Evolutionary conservation across 2,888 invertebrate genomes (phyloP).

Genomic region (Blomia tropicalis): DNA sequence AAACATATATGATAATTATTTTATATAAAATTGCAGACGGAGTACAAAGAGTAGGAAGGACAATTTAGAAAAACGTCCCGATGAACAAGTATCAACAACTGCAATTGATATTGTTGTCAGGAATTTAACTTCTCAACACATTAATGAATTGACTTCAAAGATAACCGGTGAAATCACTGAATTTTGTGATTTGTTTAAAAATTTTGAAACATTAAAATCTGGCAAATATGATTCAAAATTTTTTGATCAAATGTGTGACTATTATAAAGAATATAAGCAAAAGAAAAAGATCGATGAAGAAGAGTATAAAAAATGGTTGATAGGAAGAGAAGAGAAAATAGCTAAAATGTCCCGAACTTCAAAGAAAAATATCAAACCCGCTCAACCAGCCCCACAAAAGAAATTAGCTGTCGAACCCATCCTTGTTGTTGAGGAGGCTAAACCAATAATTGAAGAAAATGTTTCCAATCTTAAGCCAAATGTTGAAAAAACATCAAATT

Average conservation of each 20-base stretch:
- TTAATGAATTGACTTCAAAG: constrained; percentile 55
- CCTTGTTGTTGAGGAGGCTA: background rate
- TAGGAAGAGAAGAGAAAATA: constrained; percentile 44
- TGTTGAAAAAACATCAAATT: too few species aligned
- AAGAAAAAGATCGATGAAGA: constrained; percentile 51
- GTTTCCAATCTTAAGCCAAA: too few species aligned
- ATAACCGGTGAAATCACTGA: constrained; percentile 38
- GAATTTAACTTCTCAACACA: constrained; percentile 56
- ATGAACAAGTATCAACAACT: too few species aligned
- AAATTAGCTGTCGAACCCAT: background rate
- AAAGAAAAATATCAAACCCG: background rate
- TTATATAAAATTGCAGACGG: constrained; percentile 44
- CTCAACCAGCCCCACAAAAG: too few species aligned
- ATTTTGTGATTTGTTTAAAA: constrained; percentile 2
- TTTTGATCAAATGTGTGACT: constrained; percentile 52
- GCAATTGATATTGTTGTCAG: constrained; percentile 60
- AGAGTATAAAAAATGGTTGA: constrained; percentile 46
- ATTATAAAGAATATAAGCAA: too few species aligned
- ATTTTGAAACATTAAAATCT: constrained; percentile 11
- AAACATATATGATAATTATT: background rate
- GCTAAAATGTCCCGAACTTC: constrained; percentile 14
- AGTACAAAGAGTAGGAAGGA: constrained; percentile 40
- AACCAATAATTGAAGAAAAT: background rate
- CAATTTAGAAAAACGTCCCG: too few species aligned
- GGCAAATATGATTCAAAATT: constrained; percentile 32